Conservation (phyloP, 2,113 vertebrate species). For the Grus americana region DNA sequence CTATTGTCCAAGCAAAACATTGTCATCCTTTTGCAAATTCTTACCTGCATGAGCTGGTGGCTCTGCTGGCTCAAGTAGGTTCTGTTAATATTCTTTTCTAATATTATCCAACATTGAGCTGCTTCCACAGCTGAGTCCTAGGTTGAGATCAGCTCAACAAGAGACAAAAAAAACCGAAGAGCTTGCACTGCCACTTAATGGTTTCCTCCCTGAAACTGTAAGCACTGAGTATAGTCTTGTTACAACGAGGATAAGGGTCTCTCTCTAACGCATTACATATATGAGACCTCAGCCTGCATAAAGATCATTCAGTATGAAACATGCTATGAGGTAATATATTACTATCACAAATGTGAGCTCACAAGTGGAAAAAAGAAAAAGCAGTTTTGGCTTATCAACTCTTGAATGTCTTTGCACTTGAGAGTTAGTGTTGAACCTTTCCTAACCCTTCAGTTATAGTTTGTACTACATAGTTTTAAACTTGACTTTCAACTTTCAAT, state of each 20-base stretch:
- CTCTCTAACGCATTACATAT: not conserved
- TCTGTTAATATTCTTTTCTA: not conserved
- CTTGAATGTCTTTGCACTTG: not conserved
- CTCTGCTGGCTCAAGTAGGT: not conserved
- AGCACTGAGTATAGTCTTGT: not conserved
- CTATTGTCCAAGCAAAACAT: not conserved
- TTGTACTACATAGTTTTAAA: not conserved
- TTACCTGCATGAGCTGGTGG: not conserved
- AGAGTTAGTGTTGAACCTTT: slow-evolving; percentile 21
- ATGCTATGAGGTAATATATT: not conserved
- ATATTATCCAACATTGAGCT: not conserved
- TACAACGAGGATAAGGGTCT: not conserved
- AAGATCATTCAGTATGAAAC: not conserved
- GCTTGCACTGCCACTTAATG: not conserved
- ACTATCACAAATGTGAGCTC: not conserved
- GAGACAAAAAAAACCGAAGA: not conserved
- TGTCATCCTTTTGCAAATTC: not conserved
- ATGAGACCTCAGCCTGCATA: not conserved
- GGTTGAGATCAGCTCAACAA: not conserved
- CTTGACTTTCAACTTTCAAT: slow-evolving; percentile 47
- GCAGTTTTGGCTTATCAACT: not conserved
- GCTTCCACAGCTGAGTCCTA: not conserved
- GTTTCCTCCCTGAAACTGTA: not conserved
- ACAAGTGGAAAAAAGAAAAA: not conserved
- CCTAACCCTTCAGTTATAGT: slow-evolving; percentile 42